A percentile compares a stretch with the other conserved stretches of the same genome.
Evolutionary conservation across 2,888 invertebrate species (phyloP).

Genomic region (Halictus ligatus): DNA sequence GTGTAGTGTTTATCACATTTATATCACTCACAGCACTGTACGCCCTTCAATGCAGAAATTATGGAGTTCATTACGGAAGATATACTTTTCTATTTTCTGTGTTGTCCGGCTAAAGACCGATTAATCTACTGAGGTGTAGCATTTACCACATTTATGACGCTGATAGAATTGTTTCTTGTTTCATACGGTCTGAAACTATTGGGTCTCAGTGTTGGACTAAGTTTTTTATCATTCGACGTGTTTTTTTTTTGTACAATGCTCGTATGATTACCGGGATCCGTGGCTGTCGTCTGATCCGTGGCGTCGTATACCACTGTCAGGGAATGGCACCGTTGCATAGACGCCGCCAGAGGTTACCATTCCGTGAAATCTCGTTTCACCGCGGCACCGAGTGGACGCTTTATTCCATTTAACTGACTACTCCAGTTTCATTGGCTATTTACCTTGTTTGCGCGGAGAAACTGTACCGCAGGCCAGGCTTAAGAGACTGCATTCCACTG

Average conservation of each 20-base stretch:
- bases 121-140: no score
- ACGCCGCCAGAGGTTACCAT: neutral
- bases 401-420: conserved; percentile 4
- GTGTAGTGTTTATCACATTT: no score
- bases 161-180: no score
- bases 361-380: neutral
- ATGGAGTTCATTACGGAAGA: no score
- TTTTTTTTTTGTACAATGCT: neutral
- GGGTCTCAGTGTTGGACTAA: no score
- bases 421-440: conserved; percentile 9
- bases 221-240: neutral
- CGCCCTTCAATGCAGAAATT: no score
- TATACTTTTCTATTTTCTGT: no score
- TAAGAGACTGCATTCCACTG: neutral
- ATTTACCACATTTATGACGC: no score
- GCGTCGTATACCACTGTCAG: neutral
- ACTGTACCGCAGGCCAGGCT: neutral
- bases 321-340: neutral
- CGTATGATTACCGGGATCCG: neutral
- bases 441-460: neutral
- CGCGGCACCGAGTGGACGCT: neutral
- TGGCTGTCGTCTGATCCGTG: neutral
- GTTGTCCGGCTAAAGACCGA: no score
- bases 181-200: no score
- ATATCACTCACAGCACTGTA: no score